A percentile compares a stretch with the other conserved stretches of the same genome.
These are phyloP conservation scores for Phengaris alcon DNA, from an alignment of 2,888 invertebrate species.

Conservation along the genomic window DNA sequence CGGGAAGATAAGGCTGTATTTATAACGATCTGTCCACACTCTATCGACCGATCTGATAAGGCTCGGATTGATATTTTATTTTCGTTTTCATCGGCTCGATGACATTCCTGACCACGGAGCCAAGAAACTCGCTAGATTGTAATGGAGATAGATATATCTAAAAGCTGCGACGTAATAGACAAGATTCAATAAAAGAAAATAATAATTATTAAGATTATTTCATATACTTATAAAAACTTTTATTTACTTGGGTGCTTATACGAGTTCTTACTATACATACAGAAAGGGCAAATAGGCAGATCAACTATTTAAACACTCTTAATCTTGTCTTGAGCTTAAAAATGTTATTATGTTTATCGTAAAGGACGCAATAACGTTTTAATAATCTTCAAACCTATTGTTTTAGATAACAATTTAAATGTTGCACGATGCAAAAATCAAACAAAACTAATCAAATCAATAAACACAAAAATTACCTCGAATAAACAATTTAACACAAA, in stretches of 20 bases:
- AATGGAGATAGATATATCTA: not conserved
- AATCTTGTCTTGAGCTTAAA: no score
- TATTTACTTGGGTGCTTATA: not conserved
- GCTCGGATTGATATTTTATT: slow-evolving; percentile 42
- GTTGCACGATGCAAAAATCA: not conserved
- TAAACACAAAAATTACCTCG: not conserved
- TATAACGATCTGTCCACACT: slow-evolving; percentile 67
- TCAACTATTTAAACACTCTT: no score
- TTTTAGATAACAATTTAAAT: slow-evolving; percentile 2
- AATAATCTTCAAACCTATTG: not conserved
- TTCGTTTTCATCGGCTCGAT: slow-evolving; percentile 54
- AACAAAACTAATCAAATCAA: not conserved
- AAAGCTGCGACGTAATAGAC: not conserved
- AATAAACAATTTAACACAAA: not conserved
- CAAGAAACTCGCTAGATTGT: slow-evolving; percentile 38
- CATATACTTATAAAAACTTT: no score
- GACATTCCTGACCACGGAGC: slow-evolving; percentile 56
- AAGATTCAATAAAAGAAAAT: not conserved
- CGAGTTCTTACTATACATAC: not conserved
- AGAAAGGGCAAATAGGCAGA: no score
- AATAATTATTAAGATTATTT: not conserved
- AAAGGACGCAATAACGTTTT: not conserved
- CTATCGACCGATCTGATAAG: slow-evolving; percentile 75
- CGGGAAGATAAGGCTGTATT: slow-evolving; percentile 33
- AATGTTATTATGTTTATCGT: not conserved